Evolutionary conservation across 2,888 invertebrate species (phyloP), one percentile per base, ranked within the genome.

Genomic region (Synergus itoensis): DNA sequence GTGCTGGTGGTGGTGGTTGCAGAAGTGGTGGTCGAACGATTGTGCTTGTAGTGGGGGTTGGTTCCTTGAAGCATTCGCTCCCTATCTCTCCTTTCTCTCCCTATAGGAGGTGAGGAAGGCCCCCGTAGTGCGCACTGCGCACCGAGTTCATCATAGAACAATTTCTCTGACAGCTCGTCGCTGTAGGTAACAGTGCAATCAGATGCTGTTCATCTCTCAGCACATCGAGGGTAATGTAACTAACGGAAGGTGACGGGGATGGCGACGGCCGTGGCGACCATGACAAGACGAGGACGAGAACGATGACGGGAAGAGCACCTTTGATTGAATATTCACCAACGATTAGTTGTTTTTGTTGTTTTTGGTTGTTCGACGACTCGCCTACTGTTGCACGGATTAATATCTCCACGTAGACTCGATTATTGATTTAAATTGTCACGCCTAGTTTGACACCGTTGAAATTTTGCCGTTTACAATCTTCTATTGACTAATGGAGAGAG

Each of bases 131-230:
- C 88, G 88, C 88, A 88, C 86, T 88, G 90, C 88, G 90, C 89
- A 89, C 87, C 87, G 88, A 90, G 90, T 90, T 89, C 90, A 87
- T 91, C 91, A 90, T 90, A 88, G 87, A 88, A 87, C 86, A 87
- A 89, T 90, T 88, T 87, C 84, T 82, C 89, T 89, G 90, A 90
- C 90, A 90, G 90, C 87, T 85, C 86, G 86, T 86, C 86, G 84
- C 82, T 82, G 84, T 84, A 80, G 82, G 80, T 78, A 80, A 79
- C 79, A 82, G 83, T 84, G 82, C 83, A 86, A 85, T 86, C 88
- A 86, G 87, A 87, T 85, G 87, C 21, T 21, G 12, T 21, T 21
- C 21, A 60, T 60, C 86, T 82, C 84, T 84, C 84, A 57, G n/a
- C 14, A 53, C 77, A 67, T 79, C 80, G 77, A 36, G 16, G 40